These are phyloP conservation scores for Liasis olivaceus DNA, from an alignment of 2,797 vertebrate species.

Conservation along the genomic window DNA sequence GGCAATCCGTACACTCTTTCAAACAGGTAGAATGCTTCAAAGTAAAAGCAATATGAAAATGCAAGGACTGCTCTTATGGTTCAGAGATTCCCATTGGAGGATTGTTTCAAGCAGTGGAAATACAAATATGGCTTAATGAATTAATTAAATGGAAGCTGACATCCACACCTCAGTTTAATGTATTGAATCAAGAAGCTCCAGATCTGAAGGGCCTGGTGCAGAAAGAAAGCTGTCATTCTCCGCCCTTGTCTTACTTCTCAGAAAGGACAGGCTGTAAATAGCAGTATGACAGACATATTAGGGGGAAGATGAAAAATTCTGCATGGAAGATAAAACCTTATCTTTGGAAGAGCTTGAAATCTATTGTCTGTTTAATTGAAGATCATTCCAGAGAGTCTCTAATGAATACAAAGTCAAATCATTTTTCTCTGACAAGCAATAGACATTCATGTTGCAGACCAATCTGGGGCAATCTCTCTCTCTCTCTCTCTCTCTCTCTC, in stretches of 20 bases:
- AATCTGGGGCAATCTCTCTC: slow-evolving; percentile 25
- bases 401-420: slow-evolving; percentile 68
- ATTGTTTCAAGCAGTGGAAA: not conserved
- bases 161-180: not conserved
- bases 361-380: slow-evolving; percentile 66
- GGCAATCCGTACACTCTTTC: slow-evolving; percentile 1
- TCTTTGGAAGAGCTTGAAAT: slow-evolving; percentile 54
- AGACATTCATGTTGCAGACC: slow-evolving; percentile 60
- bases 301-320: slow-evolving; percentile 31
- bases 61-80: not conserved
- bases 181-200: not conserved
- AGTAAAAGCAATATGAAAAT: slow-evolving; percentile 9
- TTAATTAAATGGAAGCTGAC: not conserved
- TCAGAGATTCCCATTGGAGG: not conserved
- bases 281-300: slow-evolving; percentile 43
- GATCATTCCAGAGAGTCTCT: slow-evolving; percentile 64
- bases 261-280: slow-evolving; percentile 33
- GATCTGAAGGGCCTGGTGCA: slow-evolving; percentile 17
- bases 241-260: slow-evolving; percentile 26
- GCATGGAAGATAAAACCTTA: slow-evolving; percentile 56
- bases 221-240: slow-evolving; percentile 23
- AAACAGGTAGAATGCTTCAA: slow-evolving; percentile 4
- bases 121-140: not conserved
- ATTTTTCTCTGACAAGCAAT: slow-evolving; percentile 62
- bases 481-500: slow-evolving; percentile 62